Base-by-base conservation (phyloP, 2,113 vertebrate species). In the Cebidichthys violaceus region DNA sequence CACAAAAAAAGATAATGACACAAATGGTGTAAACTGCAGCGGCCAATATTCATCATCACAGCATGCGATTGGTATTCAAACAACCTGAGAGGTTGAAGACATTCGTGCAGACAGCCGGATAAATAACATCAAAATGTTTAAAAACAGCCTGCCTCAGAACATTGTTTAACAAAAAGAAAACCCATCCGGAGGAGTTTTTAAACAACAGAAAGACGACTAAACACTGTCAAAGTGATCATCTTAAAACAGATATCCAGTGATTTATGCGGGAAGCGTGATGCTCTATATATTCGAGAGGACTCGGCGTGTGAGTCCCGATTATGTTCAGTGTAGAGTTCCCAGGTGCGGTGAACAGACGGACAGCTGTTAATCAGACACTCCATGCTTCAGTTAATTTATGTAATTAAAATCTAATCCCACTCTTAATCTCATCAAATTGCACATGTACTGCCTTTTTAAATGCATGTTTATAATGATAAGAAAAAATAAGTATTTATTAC, bases 361-460 rank as follows among this genome's bases (percentile, higher is more conserved):
- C 88, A 92, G 85, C 82, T 89, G 89, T 84, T 88, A 79, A 83
- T 89, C 83, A 79, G 67, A 39, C 1, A 8, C 62, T 64, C 52
- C 59, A 35, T 22, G 76, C 74, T 67, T 87, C 69, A 70, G 47
- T 17, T 81, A 84, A 86, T 85, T 85, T 50, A 65, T 70, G 35
- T 84, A 77, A 87, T 87, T 82, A 81, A 82, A 90, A 81, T 69
- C 24, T 64, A 86, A 92, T 82, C 83, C 55, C 43, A 33, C 64
- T 75, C 37, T 70, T 85, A 77, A 90, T 86, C 62, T 75, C 33
- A 33, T 85, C 45, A 60, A 62, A 88, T 39, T 77, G 18, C 22
- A 77, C 65, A 70, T 57, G 22, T 27, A 18, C 24, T 70, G 14
- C 20, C 82, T 76, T 85, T 79, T 33, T 47, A 61, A 54, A 74